Evolutionary conservation across 2,888 invertebrate species (phyloP).

Genomic region (Coenonympha arcania): DNA sequence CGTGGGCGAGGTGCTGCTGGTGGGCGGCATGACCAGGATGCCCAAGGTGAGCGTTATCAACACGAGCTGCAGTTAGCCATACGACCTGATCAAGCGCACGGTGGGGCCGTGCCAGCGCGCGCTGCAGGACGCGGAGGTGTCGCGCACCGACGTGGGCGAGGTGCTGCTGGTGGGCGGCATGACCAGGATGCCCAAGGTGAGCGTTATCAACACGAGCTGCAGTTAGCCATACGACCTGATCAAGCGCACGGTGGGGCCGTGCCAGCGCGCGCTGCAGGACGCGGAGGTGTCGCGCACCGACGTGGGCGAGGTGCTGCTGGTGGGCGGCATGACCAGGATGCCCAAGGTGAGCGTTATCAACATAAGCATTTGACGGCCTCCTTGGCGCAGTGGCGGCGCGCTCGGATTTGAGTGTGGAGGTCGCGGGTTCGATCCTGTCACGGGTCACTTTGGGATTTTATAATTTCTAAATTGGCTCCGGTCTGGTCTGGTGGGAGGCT

Average conservation of each 20-base stretch:
- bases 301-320: slow-evolving; percentile 96
- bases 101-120: slow-evolving; percentile 96
- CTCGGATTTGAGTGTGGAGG: no score
- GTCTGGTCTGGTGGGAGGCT: no score
- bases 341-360: slow-evolving; percentile 94
- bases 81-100: slow-evolving; percentile 91
- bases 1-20: slow-evolving; percentile 96
- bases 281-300: slow-evolving; percentile 93
- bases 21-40: slow-evolving; percentile 99
- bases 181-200: slow-evolving; percentile 96
- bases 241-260: slow-evolving; percentile 92
- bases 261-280: slow-evolving; percentile 94
- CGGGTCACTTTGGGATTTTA: no score
- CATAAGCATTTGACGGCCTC: no score
- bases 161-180: slow-evolving; percentile 98
- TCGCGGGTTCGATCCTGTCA: no score
- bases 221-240: slow-evolving; percentile 78
- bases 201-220: no score
- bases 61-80: no score
- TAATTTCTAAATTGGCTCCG: no score
- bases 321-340: slow-evolving; percentile 99
- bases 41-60: slow-evolving; percentile 94
- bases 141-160: slow-evolving; percentile 94
- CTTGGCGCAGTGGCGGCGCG: no score
- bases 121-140: slow-evolving; percentile 92